Conservation (phyloP, 1,140 invertebrate genomes). For the Marisa cornuarietis region DNA sequence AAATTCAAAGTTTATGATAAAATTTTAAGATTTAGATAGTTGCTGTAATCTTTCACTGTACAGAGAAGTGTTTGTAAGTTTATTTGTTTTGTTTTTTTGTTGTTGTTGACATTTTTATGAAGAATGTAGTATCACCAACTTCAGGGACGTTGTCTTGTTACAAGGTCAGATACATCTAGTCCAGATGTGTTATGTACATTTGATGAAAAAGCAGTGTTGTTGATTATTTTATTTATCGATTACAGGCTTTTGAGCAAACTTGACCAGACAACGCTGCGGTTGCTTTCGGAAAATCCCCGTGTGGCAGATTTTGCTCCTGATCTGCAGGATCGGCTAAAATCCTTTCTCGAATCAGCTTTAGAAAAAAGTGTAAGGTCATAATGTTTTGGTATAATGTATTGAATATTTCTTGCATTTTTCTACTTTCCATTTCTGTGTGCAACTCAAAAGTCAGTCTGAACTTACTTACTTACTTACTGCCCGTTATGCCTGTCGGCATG, state of each 20-base stretch:
- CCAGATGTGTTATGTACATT: no score
- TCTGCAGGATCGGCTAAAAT: slow-evolving; percentile 49
- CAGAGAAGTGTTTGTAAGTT: no score
- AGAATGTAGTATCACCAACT: no score
- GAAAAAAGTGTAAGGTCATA: neutral
- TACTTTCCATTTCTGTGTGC: neutral
- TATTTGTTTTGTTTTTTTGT: no score
- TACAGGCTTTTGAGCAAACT: slow-evolving; percentile 67
- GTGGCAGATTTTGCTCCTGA: slow-evolving; percentile 67
- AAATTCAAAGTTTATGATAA: no score
- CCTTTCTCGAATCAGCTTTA: neutral
- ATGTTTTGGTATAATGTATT: neutral
- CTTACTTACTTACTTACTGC: no score
- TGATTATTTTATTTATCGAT: slow-evolving; percentile 1
- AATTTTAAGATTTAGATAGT: no score
- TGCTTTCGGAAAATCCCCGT: slow-evolving; percentile 70
- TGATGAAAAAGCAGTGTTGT: neutral
- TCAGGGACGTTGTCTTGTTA: no score
- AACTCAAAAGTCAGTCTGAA: neutral
- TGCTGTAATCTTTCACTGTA: no score
- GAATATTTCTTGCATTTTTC: neutral
- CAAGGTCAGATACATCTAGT: no score
- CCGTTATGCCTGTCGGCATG: no score
- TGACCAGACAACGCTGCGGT: slow-evolving; percentile 70
- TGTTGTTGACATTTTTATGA: no score